These are phyloP conservation scores for Drosophila simulans DNA, from an alignment of 1,140 invertebrate species.

Conservation along the genomic window DNA sequence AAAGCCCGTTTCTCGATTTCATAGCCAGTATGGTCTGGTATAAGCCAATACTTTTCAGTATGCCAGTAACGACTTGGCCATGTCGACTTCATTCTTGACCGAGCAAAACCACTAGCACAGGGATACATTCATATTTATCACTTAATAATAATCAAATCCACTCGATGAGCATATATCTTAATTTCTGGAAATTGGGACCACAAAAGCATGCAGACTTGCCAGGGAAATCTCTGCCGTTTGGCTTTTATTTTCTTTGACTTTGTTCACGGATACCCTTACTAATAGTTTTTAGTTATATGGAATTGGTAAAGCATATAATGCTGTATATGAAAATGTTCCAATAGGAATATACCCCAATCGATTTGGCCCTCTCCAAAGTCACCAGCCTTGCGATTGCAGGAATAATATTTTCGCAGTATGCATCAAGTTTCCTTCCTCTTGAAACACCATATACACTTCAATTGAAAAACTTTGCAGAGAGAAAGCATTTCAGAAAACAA, in stretches of 20 bases:
- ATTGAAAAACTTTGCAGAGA: slow-evolving; percentile 16
- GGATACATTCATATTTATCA: slow-evolving; percentile 25
- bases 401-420: slow-evolving; percentile 1
- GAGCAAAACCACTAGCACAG: slow-evolving; percentile 15
- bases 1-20: background rate
- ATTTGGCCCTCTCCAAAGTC: background rate
- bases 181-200: slow-evolving; percentile 54
- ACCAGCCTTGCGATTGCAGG: background rate
- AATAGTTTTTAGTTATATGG: background rate
- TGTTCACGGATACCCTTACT: slow-evolving; percentile 8
- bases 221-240: slow-evolving; percentile 11
- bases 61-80: slow-evolving; percentile 20
- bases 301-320: no score
- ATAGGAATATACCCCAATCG: background rate
- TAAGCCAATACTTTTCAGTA: slow-evolving; percentile 58
- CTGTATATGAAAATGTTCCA: no score
- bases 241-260: background rate
- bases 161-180: slow-evolving; percentile 66
- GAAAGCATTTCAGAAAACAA: slow-evolving; percentile 26
- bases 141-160: slow-evolving; percentile 77
- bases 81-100: slow-evolving; percentile 31
- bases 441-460: slow-evolving; percentile 13
- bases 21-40: background rate
- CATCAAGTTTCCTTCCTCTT: background rate
- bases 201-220: slow-evolving; percentile 13